Conservation (phyloP, 2,797 vertebrate genomes). For the Tenualosa ilisha region DNA sequence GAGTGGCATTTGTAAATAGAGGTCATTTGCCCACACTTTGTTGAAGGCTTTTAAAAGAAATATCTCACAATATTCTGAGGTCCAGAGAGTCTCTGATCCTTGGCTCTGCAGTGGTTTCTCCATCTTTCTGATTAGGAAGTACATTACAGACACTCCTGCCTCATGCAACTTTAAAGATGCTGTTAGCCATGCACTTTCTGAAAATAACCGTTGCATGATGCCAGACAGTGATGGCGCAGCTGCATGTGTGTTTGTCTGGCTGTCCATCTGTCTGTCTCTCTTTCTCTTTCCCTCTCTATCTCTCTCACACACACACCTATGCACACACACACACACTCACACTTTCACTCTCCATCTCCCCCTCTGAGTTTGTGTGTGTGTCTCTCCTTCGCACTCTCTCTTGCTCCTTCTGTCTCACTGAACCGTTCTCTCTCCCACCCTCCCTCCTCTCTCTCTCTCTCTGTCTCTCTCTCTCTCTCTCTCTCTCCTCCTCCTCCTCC, state of each 20-base stretch:
- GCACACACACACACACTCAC: too few species aligned
- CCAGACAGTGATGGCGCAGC: neutral
- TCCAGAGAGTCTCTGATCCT: neutral
- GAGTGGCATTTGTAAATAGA: neutral
- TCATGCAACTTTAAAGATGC: conserved; percentile 16
- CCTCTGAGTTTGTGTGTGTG: neutral
- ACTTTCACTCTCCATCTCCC: neutral
- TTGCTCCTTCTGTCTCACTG: neutral
- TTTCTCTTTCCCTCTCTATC: neutral
- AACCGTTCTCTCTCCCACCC: neutral
- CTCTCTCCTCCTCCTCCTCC: conserved; percentile 17
- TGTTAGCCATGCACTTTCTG: conserved; percentile 3
- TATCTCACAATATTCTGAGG: neutral
- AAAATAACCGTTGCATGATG: conserved; percentile 4
- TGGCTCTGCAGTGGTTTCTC: neutral
- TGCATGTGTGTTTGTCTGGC: too few species aligned
- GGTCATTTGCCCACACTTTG: neutral
- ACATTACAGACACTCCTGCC: neutral
- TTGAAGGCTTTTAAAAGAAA: neutral
- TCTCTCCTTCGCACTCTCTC: neutral
- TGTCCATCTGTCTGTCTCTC: neutral
- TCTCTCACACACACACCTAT: neutral
- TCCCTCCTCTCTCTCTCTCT: neutral
- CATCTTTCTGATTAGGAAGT: neutral
- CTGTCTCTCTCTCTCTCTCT: neutral